phyloP scores from a whole-genome alignment of 2,888 invertebrate species.

The Nemurella pictetii region DNA sequence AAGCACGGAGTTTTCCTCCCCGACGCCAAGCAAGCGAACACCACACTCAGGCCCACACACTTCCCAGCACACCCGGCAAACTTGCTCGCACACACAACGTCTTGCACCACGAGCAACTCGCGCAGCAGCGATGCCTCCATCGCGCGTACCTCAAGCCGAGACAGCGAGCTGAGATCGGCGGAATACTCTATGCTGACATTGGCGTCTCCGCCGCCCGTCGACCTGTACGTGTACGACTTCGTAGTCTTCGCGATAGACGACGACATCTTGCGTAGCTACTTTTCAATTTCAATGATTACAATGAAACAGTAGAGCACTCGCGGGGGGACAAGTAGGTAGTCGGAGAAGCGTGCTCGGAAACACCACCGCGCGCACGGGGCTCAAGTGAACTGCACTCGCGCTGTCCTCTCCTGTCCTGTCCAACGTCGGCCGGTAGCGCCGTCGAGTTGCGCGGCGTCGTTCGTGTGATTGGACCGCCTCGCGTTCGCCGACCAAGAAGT shows the following conservation, averaged over 20 bases:
- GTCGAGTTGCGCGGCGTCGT: constrained; percentile 11
- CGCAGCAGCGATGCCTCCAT: no score
- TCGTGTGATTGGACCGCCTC: neutral
- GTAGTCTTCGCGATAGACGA: constrained; percentile 70
- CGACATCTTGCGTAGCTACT: constrained; percentile 46
- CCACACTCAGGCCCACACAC: no score
- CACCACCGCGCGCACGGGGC: neutral
- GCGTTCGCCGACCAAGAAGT: neutral
- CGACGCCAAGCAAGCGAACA: no score
- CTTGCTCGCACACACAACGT: no score
- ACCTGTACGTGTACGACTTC: constrained; percentile 86
- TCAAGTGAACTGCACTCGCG: neutral
- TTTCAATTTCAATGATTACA: constrained; percentile 23
- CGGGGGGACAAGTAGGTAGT: neutral
- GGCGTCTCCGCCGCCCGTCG: constrained; percentile 74
- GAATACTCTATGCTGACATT: constrained; percentile 95
- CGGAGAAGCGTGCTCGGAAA: neutral
- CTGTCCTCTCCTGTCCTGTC: constrained; percentile 1
- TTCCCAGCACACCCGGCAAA: no score
- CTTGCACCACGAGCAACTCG: no score
- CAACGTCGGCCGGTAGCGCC: neutral
- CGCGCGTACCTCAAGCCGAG: constrained; percentile 93
- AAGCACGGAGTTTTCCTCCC: no score
- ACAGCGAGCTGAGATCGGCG: constrained; percentile 90
- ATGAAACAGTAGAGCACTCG: constrained; percentile 9